phyloP scores from a whole-genome alignment of 2,113 vertebrate genomes.

The Sebastes schlegelii region DNA sequence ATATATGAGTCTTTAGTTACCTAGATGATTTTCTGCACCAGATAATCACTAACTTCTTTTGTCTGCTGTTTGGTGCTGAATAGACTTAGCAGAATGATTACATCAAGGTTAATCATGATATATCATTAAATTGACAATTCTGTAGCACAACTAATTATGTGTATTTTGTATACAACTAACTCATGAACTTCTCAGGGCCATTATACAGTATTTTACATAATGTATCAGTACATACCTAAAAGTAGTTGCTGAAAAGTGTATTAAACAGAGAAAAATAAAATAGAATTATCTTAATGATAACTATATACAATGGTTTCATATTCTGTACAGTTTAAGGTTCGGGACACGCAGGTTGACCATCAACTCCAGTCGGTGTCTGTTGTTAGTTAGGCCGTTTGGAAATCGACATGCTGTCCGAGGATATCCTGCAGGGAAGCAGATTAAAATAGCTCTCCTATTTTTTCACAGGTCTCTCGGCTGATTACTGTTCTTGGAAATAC shows the following conservation, averaged over 20 bases:
- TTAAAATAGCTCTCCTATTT: conserved; percentile 70
- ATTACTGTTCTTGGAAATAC: conserved; percentile 52
- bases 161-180: neutral
- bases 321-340: conserved; percentile 2
- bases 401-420: conserved; percentile 69
- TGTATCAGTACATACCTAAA: neutral
- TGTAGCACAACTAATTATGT: neutral
- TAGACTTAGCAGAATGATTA: neutral
- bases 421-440: conserved; percentile 79
- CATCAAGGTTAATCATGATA: neutral
- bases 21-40: neutral
- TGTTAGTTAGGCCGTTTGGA: conserved; percentile 36
- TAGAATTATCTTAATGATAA: neutral
- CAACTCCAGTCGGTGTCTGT: conserved; percentile 12
- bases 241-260: neutral
- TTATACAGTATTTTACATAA: too few relatives aligned
- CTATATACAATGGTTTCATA: neutral
- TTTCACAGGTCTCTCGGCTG: conserved; percentile 51
- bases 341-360: neutral
- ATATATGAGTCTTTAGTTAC: neutral
- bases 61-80: neutral
- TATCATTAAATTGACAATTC: neutral
- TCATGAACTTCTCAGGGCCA: neutral
- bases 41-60: neutral
- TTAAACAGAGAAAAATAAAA: neutral